Evolutionary conservation across 2,113 vertebrate species (phyloP).

Genomic region (Sarotherodon lohbergeri): DNA sequence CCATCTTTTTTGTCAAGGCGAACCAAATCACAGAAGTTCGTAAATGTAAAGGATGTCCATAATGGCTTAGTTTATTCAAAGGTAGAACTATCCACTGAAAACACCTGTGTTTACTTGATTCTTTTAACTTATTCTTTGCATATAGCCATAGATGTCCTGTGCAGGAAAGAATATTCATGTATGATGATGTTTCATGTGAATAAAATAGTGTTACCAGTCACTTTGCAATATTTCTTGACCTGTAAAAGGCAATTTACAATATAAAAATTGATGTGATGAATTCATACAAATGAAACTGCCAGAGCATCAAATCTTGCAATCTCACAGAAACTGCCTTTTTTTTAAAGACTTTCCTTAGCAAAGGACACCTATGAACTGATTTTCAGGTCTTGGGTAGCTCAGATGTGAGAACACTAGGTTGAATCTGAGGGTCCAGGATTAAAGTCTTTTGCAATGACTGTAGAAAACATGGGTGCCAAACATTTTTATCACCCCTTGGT

Average conservation of each 20-base stretch:
- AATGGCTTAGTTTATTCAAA: background rate
- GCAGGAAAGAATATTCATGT: background rate
- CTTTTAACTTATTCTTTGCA: background rate
- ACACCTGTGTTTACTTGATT: background rate
- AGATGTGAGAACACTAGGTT: background rate
- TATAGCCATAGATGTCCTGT: background rate
- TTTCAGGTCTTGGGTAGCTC: background rate
- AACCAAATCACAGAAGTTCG: background rate
- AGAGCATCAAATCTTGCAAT: background rate
- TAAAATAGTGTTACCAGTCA: background rate
- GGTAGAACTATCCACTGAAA: background rate
- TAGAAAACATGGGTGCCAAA: background rate
- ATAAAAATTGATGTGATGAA: background rate
- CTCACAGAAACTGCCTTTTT: background rate
- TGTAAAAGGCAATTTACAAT: background rate
- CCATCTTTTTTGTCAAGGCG: background rate
- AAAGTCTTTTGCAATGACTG: background rate
- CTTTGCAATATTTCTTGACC: background rate
- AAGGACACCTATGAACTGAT: background rate
- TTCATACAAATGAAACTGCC: background rate
- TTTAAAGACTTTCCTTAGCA: background rate
- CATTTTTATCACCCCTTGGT: background rate
- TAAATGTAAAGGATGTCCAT: background rate
- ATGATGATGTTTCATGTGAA: background rate
- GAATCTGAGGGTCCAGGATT: background rate